These are phyloP conservation scores for Myopa tessellatipennis DNA, from an alignment of 2,888 invertebrate species.

Conservation along the genomic window DNA sequence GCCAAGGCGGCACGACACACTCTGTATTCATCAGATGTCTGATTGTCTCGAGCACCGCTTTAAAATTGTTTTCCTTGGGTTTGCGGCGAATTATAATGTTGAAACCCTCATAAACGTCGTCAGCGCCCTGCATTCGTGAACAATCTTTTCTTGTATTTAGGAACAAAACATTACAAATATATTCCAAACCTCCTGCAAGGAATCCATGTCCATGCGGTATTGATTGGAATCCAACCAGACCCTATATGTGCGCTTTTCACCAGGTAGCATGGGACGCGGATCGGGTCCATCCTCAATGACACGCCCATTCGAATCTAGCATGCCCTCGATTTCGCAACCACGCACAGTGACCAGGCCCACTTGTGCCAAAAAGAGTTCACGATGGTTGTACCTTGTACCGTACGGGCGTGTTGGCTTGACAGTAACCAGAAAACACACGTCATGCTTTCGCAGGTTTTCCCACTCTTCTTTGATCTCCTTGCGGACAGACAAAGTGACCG, in stretches of 20 bases:
- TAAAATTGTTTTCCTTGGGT: conserved; percentile 99
- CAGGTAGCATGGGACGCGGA: conserved; percentile 85
- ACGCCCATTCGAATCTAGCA: conserved; percentile 94
- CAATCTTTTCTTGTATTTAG: neutral
- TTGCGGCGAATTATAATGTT: conserved; percentile 98
- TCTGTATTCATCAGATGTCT: conserved; percentile 99
- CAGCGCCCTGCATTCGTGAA: conserved; percentile 64
- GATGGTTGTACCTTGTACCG: conserved; percentile 84
- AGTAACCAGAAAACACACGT: conserved; percentile 96
- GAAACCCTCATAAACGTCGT: conserved; percentile 89
- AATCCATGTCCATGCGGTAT: conserved; percentile 92
- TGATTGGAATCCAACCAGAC: conserved; percentile 98
- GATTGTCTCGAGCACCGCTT: conserved; percentile 98
- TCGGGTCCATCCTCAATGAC: conserved; percentile 97
- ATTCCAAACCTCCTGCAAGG: conserved; percentile 76
- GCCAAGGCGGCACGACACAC: conserved; percentile 96
- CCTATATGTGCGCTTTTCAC: conserved; percentile 91
- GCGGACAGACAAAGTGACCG: conserved; percentile 90
- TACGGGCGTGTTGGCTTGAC: conserved; percentile 87
- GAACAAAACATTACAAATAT: neutral
- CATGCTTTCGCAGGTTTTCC: conserved; percentile 96
- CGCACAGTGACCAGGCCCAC: conserved; percentile 91
- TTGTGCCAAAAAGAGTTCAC: conserved; percentile 90
- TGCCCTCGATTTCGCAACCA: conserved; percentile 98
- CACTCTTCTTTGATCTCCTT: conserved; percentile 95